A percentile compares a stretch with the other conserved stretches of the same genome.
Conservation (phyloP, 2,888 invertebrate genomes). For the Pemphredon lugubris region DNA sequence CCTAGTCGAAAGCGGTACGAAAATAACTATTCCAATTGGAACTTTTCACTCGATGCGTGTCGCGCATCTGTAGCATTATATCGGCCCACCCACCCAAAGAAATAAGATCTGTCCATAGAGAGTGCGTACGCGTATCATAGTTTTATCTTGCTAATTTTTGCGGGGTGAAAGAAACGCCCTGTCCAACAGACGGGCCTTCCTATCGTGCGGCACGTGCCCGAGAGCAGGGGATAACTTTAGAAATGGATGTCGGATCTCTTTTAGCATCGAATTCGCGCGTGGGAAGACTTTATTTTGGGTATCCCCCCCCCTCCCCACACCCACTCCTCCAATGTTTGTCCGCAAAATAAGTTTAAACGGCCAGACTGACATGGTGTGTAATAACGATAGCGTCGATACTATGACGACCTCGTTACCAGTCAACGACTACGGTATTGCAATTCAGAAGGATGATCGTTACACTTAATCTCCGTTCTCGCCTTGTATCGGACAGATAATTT, state of each 20-base stretch:
- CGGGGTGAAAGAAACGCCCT: constrained; percentile 31
- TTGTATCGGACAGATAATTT: too few relatives aligned
- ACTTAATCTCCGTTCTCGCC: constrained; percentile 7
- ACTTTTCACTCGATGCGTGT: constrained; percentile 41
- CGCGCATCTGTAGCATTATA: constrained; percentile 33
- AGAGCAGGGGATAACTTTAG: constrained; percentile 76
- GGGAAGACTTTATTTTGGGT: constrained; percentile 80
- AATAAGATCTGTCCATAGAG: neutral
- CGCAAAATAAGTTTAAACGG: constrained; percentile 71
- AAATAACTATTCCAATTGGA: constrained; percentile 56
- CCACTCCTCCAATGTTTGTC: constrained; percentile 70
- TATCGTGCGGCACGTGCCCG: constrained; percentile 67
- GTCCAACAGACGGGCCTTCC: constrained; percentile 31
- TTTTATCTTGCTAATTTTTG: constrained; percentile 55
- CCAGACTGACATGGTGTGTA: constrained; percentile 44
- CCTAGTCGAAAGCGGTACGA: constrained; percentile 41
- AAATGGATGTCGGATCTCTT: constrained; percentile 78
- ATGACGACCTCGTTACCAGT: constrained; percentile 23
- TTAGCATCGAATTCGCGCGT: constrained; percentile 79
- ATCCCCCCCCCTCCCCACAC: too few relatives aligned
- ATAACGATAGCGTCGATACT: constrained; percentile 53
- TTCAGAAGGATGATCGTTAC: constrained; percentile 25
- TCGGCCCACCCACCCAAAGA: neutral
- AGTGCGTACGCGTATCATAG: constrained; percentile 30
- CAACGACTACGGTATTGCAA: constrained; percentile 18